Percentiles rank a stretch among this genome's conserved stretches.
Conservation (phyloP, 2,113 vertebrate species). For the Oophaga pumilio region DNA sequence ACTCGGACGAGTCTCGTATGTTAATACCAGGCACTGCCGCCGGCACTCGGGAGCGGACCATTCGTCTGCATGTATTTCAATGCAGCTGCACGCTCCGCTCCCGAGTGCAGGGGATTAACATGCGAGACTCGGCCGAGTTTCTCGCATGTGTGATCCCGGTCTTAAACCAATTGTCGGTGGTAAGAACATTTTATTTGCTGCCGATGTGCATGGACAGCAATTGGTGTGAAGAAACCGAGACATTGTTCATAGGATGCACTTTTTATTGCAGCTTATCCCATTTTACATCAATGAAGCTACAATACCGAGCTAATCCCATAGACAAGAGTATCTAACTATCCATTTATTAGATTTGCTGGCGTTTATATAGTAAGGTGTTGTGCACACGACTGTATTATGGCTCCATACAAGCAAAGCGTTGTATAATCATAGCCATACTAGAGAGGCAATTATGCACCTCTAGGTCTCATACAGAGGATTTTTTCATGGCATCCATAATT, state of each 20-base stretch:
- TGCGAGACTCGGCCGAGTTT: no score
- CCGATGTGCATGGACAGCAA: not conserved
- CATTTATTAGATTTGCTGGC: not conserved
- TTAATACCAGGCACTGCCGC: no score
- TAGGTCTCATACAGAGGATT: not conserved
- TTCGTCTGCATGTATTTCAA: no score
- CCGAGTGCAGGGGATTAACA: no score
- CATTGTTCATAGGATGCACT: no score
- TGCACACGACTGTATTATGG: not conserved
- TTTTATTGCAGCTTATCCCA: not conserved
- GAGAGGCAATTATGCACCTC: not conserved
- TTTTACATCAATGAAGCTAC: not conserved
- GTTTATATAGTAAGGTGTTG: not conserved
- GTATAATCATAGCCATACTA: not conserved
- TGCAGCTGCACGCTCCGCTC: no score
- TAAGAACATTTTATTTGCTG: not conserved
- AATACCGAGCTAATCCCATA: not conserved
- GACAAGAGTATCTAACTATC: not conserved
- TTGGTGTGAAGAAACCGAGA: no score
- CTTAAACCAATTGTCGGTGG: no score
- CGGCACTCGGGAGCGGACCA: no score
- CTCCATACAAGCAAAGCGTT: not conserved
- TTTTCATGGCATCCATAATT: not conserved
- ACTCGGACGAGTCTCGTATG: no score
- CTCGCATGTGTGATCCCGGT: no score